Evolutionary conservation across 2,888 invertebrate genomes (phyloP).

Genomic region (Polydesmus complanatus): DNA sequence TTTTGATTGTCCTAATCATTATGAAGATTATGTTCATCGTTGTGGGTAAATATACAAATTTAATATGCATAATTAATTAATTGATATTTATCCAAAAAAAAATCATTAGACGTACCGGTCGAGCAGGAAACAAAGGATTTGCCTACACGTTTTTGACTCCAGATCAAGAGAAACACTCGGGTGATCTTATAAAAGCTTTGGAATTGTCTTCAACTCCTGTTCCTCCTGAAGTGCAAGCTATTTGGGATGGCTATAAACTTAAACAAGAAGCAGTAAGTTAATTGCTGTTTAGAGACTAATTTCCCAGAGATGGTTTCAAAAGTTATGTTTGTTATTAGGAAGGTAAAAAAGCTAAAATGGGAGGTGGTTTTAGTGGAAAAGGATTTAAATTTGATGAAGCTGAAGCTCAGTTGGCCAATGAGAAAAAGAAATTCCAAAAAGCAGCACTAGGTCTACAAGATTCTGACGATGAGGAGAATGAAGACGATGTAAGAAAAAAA

Average conservation of each 20-base stretch:
- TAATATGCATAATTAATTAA: background rate
- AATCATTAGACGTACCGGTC: constrained; percentile 39
- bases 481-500: constrained; percentile 52
- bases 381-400: constrained; percentile 98
- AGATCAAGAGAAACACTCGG: constrained; percentile 85
- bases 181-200: constrained; percentile 81
- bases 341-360: constrained; percentile 74
- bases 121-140: constrained; percentile 81
- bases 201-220: constrained; percentile 66
- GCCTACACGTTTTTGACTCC: constrained; percentile 95
- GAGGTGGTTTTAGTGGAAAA: constrained; percentile 89
- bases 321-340: constrained; percentile 28
- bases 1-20: constrained; percentile 98
- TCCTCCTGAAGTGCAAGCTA: constrained; percentile 57
- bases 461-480: constrained; percentile 95
- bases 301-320: constrained; percentile 9
- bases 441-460: constrained; percentile 76
- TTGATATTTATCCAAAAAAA: background rate
- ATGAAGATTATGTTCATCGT: constrained; percentile 98
- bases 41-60: constrained; percentile 47
- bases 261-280: constrained; percentile 71
- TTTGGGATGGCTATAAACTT: constrained; percentile 81
- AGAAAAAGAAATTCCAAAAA: constrained; percentile 95
- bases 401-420: constrained; percentile 87
- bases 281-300: too few species aligned